phyloP scores from a whole-genome alignment of 2,797 vertebrate genomes.

The Sparus aurata region DNA sequence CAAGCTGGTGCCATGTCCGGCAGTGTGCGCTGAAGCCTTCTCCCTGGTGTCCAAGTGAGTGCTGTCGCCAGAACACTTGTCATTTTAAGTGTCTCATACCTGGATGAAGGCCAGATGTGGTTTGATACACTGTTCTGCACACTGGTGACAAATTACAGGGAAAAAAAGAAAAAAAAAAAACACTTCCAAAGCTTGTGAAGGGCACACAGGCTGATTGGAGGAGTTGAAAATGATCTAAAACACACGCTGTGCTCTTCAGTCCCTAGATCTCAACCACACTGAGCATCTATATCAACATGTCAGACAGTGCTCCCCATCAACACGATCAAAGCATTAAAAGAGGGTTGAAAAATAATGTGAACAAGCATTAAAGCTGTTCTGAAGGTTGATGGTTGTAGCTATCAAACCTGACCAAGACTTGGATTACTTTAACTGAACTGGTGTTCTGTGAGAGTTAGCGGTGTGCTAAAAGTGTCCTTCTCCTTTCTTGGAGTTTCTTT shows the following conservation, averaged over 20 bases:
- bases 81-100: conserved; percentile 10
- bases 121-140: conserved; percentile 5
- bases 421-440: neutral
- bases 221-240: neutral
- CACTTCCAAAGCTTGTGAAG: neutral
- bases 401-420: neutral
- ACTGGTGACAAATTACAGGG: neutral
- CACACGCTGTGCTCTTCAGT: neutral
- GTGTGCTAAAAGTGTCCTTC: no score
- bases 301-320: neutral
- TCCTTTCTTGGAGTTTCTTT: neutral
- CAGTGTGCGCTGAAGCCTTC: conserved; percentile 96
- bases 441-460: neutral
- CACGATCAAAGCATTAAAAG: neutral
- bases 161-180: conserved; percentile 11
- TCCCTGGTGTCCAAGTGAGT: conserved; percentile 97
- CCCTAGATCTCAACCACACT: neutral
- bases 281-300: neutral
- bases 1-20: conserved; percentile 94
- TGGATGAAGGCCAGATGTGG: conserved; percentile 2
- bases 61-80: neutral
- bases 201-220: neutral
- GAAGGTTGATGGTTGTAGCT: neutral
- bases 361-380: neutral
- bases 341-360: neutral